Conservation (phyloP, 1,140 invertebrate species). For the Grapholita molesta region DNA sequence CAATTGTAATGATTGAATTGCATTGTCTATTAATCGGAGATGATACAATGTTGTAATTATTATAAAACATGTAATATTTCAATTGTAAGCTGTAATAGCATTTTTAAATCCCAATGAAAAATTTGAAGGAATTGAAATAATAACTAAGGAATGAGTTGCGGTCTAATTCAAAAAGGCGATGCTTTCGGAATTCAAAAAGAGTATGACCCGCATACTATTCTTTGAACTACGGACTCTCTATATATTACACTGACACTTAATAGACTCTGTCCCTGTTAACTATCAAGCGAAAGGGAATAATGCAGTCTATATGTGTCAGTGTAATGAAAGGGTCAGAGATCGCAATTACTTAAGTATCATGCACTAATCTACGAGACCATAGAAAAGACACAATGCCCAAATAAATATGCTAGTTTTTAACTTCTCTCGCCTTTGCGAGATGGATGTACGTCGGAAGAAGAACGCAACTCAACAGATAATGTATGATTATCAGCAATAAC, state of each 20-base stretch:
- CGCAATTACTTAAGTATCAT: neutral
- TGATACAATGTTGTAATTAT: slow-evolving; percentile 14
- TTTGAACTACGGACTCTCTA: slow-evolving; percentile 28
- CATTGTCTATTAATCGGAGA: slow-evolving; percentile 21
- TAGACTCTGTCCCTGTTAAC: neutral
- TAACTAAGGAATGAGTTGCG: neutral
- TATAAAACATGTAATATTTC: slow-evolving; percentile 14
- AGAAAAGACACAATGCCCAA: neutral
- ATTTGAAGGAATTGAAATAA: slow-evolving; percentile 32
- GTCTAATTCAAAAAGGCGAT: neutral
- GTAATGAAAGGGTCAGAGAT: neutral
- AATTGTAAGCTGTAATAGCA: slow-evolving; percentile 20
- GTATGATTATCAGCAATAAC: slow-evolving; percentile 5
- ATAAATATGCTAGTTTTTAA: neutral
- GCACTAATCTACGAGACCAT: neutral
- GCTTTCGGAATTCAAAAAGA: slow-evolving; percentile 30
- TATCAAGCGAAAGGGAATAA: slow-evolving; percentile 4
- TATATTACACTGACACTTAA: slow-evolving; percentile 6
- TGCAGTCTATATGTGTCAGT: slow-evolving; percentile 20
- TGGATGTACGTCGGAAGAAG: neutral
- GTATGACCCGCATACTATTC: slow-evolving; percentile 50
- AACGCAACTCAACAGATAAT: slow-evolving; percentile 5
- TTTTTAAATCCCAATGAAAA: slow-evolving; percentile 60
- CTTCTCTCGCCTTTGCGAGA: neutral
- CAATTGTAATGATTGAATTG: slow-evolving; percentile 40